Evolutionary conservation across 1,140 invertebrate genomes (phyloP).

Genomic region (Eurosta solidaginis): DNA sequence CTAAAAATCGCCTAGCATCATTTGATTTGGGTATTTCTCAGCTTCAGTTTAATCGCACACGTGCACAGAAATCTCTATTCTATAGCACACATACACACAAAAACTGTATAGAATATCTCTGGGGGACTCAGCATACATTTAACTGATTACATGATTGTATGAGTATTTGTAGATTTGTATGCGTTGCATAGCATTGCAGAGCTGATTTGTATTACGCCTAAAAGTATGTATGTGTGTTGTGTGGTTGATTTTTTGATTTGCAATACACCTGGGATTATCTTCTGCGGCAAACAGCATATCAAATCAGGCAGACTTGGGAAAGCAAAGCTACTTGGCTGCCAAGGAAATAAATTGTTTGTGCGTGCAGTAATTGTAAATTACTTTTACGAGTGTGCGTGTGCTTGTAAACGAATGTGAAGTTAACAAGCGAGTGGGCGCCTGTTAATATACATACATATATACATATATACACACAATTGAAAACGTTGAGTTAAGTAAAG

Average conservation of each 20-base stretch:
- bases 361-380: conserved; percentile 60
- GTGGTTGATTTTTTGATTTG: conserved; percentile 52
- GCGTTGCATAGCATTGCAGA: no score
- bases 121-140: conserved; percentile 57
- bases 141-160: conserved; percentile 57
- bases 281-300: neutral
- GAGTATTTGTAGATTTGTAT: neutral
- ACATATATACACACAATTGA: neutral
- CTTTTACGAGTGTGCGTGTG: conserved; percentile 32
- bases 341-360: conserved; percentile 59
- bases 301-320: neutral
- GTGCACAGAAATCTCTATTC: no score
- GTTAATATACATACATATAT: neutral
- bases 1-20: no score
- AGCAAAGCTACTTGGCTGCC: conserved; percentile 40
- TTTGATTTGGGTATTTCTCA: no score
- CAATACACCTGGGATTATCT: conserved; percentile 56
- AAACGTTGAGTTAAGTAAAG: neutral
- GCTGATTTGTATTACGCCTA: no score
- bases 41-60: no score
- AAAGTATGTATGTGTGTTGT: conserved; percentile 39
- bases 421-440: neutral
- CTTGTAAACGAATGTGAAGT: no score
- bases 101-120: neutral
- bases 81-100: neutral